Base-by-base conservation (phyloP, 2,888 invertebrate genomes). In the Oscheius sp. region DNA sequence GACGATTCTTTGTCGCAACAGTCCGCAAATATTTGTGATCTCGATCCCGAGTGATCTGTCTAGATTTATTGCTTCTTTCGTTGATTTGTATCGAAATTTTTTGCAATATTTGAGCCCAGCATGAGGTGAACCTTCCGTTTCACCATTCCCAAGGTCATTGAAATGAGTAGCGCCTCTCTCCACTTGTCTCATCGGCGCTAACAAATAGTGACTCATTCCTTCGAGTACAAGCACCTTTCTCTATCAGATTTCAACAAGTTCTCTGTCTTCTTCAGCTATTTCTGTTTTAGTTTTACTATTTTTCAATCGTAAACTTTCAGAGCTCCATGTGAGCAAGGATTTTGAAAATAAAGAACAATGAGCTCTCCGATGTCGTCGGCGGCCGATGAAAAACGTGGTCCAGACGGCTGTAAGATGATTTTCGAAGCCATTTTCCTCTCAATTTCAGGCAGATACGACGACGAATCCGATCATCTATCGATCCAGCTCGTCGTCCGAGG, bases 401-500 rank as follows among this genome's bases (percentile, higher is more conserved):
- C 74, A 29, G 74, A 74, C 29, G 70, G 70, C 42, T 66, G 65
- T 63, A 32, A 65, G 59, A 63, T 57, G 11, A 13, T 55, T 47
- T 48, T 58, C 21, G 1, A 55, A 55, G 32, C 32, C 9, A 21
- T 21, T 0, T 21, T 21, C 21, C 21, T 21, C 53, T 53, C 7
- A n/a, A 10, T 63, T 74, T 32, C 21, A 74, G 74, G 74, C 68
- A 68, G 74, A 13, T 74, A 74, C 48, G 74, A 74, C 33, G 74
- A 74, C 53, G 42, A 53, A 7, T 29, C 62, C n/a, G 70, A 62
- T 32, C 75, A 79, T 33, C 71, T 83, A 48, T 75, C 78, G 21
- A 77, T 83, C 60, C 80, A 80, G 51, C 70, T 83, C 21, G 83
- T 83, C 32, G 79, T 81, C 13, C 81, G 77, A 4, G 83, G 83